phyloP scores from a whole-genome alignment of 2,888 invertebrate genomes.

The Drosophila nigricruria region DNA sequence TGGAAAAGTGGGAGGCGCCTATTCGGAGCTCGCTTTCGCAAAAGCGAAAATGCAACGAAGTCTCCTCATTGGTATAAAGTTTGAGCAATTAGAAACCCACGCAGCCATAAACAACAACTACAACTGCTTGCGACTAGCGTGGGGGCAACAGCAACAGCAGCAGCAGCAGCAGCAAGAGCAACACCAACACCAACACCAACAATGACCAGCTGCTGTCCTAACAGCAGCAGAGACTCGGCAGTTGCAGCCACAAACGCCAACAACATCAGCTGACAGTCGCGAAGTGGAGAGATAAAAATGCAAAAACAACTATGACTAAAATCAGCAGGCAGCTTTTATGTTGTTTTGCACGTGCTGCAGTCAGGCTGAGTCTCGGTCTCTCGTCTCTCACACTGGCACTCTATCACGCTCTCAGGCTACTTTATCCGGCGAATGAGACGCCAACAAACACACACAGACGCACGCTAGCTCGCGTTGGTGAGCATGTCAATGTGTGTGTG shows the following conservation, averaged over 20 bases:
- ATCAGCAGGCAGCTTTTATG: conserved; percentile 52
- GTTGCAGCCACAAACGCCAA: conserved; percentile 44
- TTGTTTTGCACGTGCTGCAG: conserved; percentile 80
- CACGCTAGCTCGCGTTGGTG: conserved; percentile 39
- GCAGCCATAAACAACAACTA: conserved; percentile 82
- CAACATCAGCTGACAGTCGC: conserved; percentile 53
- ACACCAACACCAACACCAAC: conserved; percentile 16
- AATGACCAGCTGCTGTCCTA: conserved; percentile 33
- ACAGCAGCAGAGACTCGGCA: conserved; percentile 32
- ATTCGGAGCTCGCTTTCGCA: conserved; percentile 72
- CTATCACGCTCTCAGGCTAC: conserved; percentile 38
- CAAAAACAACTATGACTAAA: conserved; percentile 53
- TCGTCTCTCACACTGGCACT: conserved; percentile 30
- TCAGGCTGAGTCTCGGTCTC: conserved; percentile 25
- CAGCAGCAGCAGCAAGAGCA: conserved; percentile 17
- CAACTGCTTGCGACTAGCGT: conserved; percentile 48
- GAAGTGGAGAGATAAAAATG: conserved; percentile 53
- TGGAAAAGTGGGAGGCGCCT: conserved; percentile 82
- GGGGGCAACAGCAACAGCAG: conserved; percentile 32
- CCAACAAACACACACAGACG: conserved; percentile 54
- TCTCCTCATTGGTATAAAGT: conserved; percentile 81
- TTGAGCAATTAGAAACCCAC: conserved; percentile 84
- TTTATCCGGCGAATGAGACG: conserved; percentile 81
- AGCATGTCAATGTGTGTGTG: conserved; percentile 14
- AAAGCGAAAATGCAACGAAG: conserved; percentile 80